Evolutionary conservation across 92 coral and sea anemone species (phyloP), one percentile per base, ranked within the genome.

Genomic region (Bergia sp.): DNA sequence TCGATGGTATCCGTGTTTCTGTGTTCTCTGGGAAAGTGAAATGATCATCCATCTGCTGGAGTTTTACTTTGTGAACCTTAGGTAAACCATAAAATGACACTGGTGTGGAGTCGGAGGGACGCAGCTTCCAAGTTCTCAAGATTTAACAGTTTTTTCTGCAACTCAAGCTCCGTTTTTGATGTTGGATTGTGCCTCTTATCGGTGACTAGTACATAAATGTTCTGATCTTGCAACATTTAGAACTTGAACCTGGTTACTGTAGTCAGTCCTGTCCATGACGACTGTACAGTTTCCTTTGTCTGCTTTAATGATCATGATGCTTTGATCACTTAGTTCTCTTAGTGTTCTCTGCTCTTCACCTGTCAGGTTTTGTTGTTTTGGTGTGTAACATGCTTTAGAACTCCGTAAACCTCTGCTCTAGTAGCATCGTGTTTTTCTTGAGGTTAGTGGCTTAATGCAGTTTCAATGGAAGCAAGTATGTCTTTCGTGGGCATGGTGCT

Each of bases 61-160:
- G 76, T 72, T 72, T 13, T 0, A 12, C 16, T 61, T 18, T 86
- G 37, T 86, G 89, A 7, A 86, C 42, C 44, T 86, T 86, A 12
- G 89, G 85, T 7, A 88, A 9, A 18, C 76, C 76, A 15, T 72
- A 72, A 37, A 72, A 72, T 5, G 76, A 18, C 38, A 86, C 90
- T 20, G 90, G 85, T 1, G 72, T 42, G 4, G 90, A 65, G 11
- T 79, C 90, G 29, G n/a, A 76, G 6, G 90, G 86, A 12, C 77
- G 45, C 40, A 88, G 41, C 3, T 41, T 77, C 57, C 50, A 36
- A 39, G 36, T 72, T 20, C 37, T 20, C 4, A 10, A 71, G 75
- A 20, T 71, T 37, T 39, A 7, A 71, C 5, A 65, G n/a, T 29
- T 43, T 40, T 8, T 44, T 49, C 41, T 85, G 88, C 12, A 69